Evolutionary conservation across 2,888 invertebrate genomes (phyloP).

Genomic region (Biston betularia): DNA sequence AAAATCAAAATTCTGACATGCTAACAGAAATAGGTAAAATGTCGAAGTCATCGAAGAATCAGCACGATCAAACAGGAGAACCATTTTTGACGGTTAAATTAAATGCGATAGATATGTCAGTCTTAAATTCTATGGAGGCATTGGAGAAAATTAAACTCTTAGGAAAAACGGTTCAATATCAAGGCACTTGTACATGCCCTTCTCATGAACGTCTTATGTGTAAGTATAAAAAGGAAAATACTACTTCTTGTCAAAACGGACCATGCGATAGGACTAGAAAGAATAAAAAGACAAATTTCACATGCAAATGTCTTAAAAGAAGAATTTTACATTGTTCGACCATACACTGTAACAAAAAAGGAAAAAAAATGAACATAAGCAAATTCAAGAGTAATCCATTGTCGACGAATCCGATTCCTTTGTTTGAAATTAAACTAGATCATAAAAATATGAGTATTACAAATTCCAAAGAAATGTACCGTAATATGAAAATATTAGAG

Average conservation of each 20-base stretch:
- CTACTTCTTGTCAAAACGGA: background rate
- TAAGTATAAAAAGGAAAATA: constrained; percentile 10
- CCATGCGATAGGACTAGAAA: constrained; percentile 46
- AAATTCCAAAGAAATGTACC: constrained; percentile 55
- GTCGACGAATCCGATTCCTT: constrained; percentile 32
- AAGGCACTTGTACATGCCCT: constrained; percentile 47
- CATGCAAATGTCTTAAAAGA: constrained; percentile 48
- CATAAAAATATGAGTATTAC: constrained; percentile 55
- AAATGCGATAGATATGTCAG: constrained; percentile 47
- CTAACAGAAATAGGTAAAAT: background rate
- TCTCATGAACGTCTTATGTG: constrained; percentile 14
- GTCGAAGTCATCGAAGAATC: background rate
- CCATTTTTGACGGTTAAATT: constrained; percentile 53
- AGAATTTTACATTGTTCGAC: constrained; percentile 50
- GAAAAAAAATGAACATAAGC: background rate
- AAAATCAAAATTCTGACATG: too few species aligned
- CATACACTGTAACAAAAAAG: constrained; percentile 43
- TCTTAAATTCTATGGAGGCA: constrained; percentile 51
- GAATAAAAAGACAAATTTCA: constrained; percentile 49
- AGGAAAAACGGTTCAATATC: constrained; percentile 47
- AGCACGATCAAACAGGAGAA: constrained; percentile 42
- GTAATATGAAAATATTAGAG: constrained; percentile 42
- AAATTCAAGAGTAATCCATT: background rate
- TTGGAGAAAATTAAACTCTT: constrained; percentile 46
- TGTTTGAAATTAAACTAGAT: constrained; percentile 55